Percentiles rank a stretch among this genome's conserved stretches.
Evolutionary conservation across 2,113 vertebrate genomes (phyloP).

Genomic region (Odontesthes bonariensis): DNA sequence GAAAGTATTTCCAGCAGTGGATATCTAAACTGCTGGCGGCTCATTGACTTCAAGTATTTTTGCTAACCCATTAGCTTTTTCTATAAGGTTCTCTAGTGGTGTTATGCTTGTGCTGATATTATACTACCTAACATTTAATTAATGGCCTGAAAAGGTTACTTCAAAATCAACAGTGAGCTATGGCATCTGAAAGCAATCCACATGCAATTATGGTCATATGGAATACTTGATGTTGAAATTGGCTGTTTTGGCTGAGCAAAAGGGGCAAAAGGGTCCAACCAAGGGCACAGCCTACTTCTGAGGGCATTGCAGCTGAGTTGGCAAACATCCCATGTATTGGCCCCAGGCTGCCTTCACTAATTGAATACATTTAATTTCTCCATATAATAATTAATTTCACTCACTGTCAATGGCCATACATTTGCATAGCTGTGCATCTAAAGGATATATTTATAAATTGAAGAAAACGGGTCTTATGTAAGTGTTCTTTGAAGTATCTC

Average conservation of each 20-base stretch:
- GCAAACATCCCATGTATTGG: slow-evolving; percentile 17
- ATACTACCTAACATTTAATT: slow-evolving; percentile 44
- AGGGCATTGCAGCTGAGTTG: slow-evolving; percentile 9
- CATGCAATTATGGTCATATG: slow-evolving; percentile 5
- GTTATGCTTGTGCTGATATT: slow-evolving; percentile 21
- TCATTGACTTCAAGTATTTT: slow-evolving; percentile 63
- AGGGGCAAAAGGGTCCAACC: slow-evolving; percentile 21
- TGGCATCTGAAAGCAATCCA: slow-evolving; percentile 21
- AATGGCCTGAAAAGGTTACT: slow-evolving; percentile 19
- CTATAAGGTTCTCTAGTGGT: slow-evolving; percentile 18
- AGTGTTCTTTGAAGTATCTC: slow-evolving; percentile 40
- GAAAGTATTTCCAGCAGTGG: slow-evolving; percentile 63
- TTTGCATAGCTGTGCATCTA: slow-evolving; percentile 25
- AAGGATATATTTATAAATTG: not conserved
- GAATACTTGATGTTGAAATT: slow-evolving; percentile 3
- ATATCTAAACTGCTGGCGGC: slow-evolving; percentile 49
- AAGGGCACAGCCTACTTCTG: slow-evolving; percentile 32
- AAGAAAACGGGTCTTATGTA: slow-evolving; percentile 37
- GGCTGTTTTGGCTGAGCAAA: slow-evolving; percentile 21
- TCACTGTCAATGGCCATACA: not conserved
- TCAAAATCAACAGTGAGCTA: slow-evolving; percentile 18
- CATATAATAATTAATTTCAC: slow-evolving; percentile 1
- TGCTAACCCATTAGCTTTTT: slow-evolving; percentile 63
- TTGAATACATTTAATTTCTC: slow-evolving; percentile 1
- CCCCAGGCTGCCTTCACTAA: slow-evolving; percentile 4